These are phyloP conservation scores for Thinocorus orbignyianus DNA, from an alignment of 2,113 vertebrate genomes.

Conservation along the genomic window DNA sequence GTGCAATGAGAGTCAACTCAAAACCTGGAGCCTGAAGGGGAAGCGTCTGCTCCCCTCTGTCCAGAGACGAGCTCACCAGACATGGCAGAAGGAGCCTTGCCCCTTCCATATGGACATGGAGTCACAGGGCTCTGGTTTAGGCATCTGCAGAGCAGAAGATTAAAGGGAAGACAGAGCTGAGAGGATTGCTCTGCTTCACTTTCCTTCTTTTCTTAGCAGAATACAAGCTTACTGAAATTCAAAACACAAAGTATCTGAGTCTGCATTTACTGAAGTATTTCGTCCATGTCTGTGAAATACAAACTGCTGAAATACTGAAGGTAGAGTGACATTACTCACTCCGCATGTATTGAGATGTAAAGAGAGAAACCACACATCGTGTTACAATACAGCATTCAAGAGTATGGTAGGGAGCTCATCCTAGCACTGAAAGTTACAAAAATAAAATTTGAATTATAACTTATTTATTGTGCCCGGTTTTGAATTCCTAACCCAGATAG, in stretches of 20 bases:
- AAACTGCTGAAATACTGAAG: neutral
- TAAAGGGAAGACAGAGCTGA: neutral
- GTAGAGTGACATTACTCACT: neutral
- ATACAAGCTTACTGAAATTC: neutral
- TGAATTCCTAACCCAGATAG: conserved; percentile 14
- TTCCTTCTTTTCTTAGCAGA: neutral
- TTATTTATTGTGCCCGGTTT: neutral
- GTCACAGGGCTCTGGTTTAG: neutral
- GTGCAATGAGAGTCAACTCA: neutral
- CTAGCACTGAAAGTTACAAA: neutral
- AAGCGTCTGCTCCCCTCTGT: neutral
- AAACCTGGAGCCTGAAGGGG: neutral
- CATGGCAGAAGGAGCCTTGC: neutral
- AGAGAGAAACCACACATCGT: neutral
- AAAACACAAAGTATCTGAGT: neutral
- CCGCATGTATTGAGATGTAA: neutral
- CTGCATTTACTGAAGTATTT: neutral
- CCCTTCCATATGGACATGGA: neutral
- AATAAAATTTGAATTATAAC: neutral
- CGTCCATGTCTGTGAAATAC: neutral
- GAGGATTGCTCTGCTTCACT: neutral
- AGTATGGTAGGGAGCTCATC: neutral
- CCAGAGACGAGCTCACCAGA: neutral
- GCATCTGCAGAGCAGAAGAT: neutral
- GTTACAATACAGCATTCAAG: neutral